These are phyloP conservation scores for Hippocampus zosterae DNA, from an alignment of 2,113 vertebrate genomes.

Conservation along the genomic window DNA sequence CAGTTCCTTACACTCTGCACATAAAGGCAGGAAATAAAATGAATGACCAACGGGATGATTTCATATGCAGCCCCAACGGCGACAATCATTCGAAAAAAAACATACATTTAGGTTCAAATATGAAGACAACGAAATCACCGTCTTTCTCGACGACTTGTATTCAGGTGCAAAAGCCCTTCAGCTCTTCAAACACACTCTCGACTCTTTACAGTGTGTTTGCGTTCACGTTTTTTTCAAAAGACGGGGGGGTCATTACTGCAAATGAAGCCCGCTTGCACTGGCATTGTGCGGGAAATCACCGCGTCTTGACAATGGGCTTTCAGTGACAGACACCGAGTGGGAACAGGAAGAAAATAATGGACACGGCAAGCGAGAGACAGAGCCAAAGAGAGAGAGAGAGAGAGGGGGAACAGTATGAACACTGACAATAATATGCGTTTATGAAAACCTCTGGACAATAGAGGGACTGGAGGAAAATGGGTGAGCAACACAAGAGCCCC, in stretches of 20 bases:
- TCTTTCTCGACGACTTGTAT: not conserved
- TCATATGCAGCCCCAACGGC: not conserved
- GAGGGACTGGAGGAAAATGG: slow-evolving; percentile 46
- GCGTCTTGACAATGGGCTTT: slow-evolving; percentile 61
- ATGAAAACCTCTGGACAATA: slow-evolving; percentile 65
- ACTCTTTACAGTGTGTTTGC: slow-evolving; percentile 52
- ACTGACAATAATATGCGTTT: slow-evolving; percentile 57
- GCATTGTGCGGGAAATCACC: slow-evolving; percentile 60
- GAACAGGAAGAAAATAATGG: slow-evolving; percentile 7
- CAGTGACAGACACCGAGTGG: slow-evolving; percentile 29
- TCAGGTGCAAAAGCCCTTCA: slow-evolving; percentile 32
- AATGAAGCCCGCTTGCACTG: slow-evolving; percentile 55
- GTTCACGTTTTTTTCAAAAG: slow-evolving; percentile 47
- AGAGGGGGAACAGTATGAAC: slow-evolving; percentile 38
- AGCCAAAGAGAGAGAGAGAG: slow-evolving; percentile 14
- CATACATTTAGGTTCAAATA: not conserved
- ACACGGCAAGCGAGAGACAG: not conserved
- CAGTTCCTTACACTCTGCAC: not conserved
- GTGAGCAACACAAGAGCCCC: slow-evolving; percentile 41
- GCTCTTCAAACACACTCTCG: slow-evolving; percentile 50
- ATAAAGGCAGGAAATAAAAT: not conserved
- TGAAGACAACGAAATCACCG: not conserved
- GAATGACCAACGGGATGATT: not conserved
- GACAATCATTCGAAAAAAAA: slow-evolving; percentile 57
- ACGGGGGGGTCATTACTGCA: slow-evolving; percentile 51